Conservation (phyloP, 2,113 vertebrate species). For the Hippocampus mohnikei region DNA sequence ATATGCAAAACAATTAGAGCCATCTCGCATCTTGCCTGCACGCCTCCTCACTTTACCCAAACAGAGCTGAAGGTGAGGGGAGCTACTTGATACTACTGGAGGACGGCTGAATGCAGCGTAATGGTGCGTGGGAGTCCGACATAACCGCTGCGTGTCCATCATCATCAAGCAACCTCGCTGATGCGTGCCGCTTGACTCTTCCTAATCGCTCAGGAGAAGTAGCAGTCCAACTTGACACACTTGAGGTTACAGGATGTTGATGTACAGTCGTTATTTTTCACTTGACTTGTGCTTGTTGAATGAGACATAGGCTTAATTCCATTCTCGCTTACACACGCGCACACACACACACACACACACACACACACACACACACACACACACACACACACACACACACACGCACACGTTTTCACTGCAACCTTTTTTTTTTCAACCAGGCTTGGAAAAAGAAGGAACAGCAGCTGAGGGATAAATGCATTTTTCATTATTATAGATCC, state of each 20-base stretch:
- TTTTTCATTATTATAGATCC: conserved; percentile 75
- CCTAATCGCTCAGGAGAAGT: conserved; percentile 42
- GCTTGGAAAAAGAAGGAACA: conserved; percentile 43
- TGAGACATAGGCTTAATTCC: conserved; percentile 52
- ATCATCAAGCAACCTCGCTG: conserved; percentile 54
- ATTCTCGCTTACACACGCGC: conserved; percentile 43
- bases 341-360: too few relatives aligned
- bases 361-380: neutral
- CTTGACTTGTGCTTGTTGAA: conserved; percentile 51
- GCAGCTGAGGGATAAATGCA: conserved; percentile 67
- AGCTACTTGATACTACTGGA: conserved; percentile 38
- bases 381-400: conserved; percentile 11
- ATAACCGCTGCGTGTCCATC: conserved; percentile 65
- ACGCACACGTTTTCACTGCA: neutral
- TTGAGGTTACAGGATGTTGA: conserved; percentile 32
- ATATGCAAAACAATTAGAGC: conserved; percentile 45
- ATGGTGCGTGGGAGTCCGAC: conserved; percentile 60
- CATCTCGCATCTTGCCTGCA: conserved; percentile 36
- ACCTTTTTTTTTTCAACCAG: conserved; percentile 3
- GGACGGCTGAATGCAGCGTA: conserved; percentile 53
- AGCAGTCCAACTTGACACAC: conserved; percentile 30
- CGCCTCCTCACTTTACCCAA: conserved; percentile 65
- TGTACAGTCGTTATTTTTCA: conserved; percentile 29
- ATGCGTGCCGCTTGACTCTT: conserved; percentile 54
- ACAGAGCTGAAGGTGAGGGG: conserved; percentile 65